Evolutionary conservation across 2,113 vertebrate genomes (phyloP), one percentile per base, ranked within the genome.

Genomic region (Anolis carolinensis): DNA sequence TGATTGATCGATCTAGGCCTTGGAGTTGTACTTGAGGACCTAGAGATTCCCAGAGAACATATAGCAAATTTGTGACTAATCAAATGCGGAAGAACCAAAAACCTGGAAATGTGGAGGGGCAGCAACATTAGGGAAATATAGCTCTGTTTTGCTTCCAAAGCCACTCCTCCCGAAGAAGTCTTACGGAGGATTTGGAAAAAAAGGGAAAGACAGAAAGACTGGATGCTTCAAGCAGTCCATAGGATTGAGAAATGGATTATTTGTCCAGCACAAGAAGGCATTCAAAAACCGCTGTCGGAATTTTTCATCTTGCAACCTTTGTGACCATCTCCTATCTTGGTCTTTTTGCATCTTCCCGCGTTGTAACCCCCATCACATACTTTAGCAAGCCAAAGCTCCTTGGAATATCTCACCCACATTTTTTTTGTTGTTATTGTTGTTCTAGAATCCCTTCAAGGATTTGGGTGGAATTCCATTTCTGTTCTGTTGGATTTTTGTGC

Each of bases 401-500:
- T 73, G 80, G 20, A 68, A n/a, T 79, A 82, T 68, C 90, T 44
- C 39, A 44, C n/a, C n/a, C n/a, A n/a, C n/a, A n/a, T n/a, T n/a
- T n/a, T n/a, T n/a, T 44, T 44, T 44, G 2, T 44, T 44, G 2
- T 44, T 44, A 5, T 44, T 74, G 6, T 55, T 55, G 79, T 82
- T 87, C 85, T 91, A 76, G 55, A 36, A 80, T 82, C 87, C 36
- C 7, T 93, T 89, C 77, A 10, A 14, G 55, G 68, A 14, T 5
- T 34, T 13, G n/a, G n/a, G 14, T 11, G 18, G 68, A 18, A 59
- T 59, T 59, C 55, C 9, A 9, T 74, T 5, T 27, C 36, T 44
- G 67, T 90, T 82, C 81, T 32, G 90, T 90, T 86, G 89, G 63
- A 13, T 21, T 55, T 79, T 89, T 75, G 16, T 82, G 79, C 74